These are phyloP conservation scores for Phrynocephalus versicolor DNA, from an alignment of 2,113 vertebrate species.

Conservation along the genomic window DNA sequence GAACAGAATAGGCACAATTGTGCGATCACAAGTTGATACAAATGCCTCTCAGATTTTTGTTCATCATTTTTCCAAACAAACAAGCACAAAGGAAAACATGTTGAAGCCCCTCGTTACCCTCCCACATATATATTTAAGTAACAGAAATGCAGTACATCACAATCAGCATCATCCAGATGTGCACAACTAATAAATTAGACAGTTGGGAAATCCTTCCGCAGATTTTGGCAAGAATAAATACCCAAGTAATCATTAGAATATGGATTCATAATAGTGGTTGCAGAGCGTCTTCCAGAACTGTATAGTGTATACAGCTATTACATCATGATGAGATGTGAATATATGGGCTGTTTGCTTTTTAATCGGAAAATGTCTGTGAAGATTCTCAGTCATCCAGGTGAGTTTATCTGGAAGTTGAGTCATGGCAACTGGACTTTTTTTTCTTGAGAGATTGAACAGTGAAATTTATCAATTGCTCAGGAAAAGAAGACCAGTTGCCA, in stretches of 20 bases:
- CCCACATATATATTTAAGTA: constrained; percentile 56
- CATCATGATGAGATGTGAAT: constrained; percentile 6
- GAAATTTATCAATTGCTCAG: too few species aligned
- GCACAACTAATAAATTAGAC: constrained; percentile 56
- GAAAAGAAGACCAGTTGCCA: too few species aligned
- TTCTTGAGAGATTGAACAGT: too few species aligned
- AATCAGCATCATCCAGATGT: constrained; percentile 59
- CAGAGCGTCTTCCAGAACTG: constrained; percentile 27
- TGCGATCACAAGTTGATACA: fast-evolving
- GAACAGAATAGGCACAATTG: background rate
- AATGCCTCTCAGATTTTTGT: background rate
- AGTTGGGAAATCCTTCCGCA: constrained; percentile 47
- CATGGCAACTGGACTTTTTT: too few species aligned
- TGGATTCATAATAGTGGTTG: constrained; percentile 42
- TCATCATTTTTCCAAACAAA: constrained; percentile 4
- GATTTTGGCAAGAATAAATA: constrained; percentile 56
- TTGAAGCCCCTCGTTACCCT: background rate
- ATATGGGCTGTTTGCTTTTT: constrained; percentile 1
- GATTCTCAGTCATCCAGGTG: too few species aligned
- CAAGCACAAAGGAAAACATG: constrained; percentile 61
- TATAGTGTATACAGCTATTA: constrained; percentile 22
- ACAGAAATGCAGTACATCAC: constrained; percentile 61
- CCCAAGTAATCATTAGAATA: constrained; percentile 36
- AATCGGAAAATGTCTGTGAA: too few species aligned
- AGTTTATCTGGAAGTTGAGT: too few species aligned